Conservation (phyloP, 2,888 invertebrate genomes). For the Diabrotica balteata region DNA sequence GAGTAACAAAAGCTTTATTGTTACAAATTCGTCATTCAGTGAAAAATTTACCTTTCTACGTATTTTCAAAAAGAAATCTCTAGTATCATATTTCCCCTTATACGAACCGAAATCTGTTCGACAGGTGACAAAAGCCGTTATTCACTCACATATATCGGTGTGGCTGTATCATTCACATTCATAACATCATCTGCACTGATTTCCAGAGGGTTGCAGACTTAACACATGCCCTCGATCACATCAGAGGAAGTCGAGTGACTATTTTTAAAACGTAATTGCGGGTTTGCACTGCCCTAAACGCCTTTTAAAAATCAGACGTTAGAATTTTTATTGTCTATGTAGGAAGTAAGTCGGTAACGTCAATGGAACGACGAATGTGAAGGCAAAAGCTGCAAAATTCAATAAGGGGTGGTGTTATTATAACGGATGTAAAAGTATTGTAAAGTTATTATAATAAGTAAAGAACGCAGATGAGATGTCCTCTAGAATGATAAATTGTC, state of each 20-base stretch:
- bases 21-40: neutral
- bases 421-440: too few relatives aligned
- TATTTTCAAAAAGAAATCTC: neutral
- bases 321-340: neutral
- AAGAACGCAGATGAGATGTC: too few relatives aligned
- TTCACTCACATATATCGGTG: constrained; percentile 12
- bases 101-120: constrained; percentile 5
- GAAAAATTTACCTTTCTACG: too few relatives aligned
- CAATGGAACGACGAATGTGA: too few relatives aligned
- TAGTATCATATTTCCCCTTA: constrained; percentile 3
- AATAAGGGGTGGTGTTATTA: too few relatives aligned
- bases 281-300: neutral
- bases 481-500: too few relatives aligned
- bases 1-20: neutral
- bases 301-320: neutral
- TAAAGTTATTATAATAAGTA: too few relatives aligned
- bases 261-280: constrained; percentile 4
- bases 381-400: too few relatives aligned
- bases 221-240: constrained; percentile 10
- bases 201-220: constrained; percentile 3
- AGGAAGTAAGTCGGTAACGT: too few relatives aligned
- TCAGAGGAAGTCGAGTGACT: constrained; percentile 4
- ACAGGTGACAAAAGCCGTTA: constrained; percentile 16
- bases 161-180: constrained; percentile 14
- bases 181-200: constrained; percentile 11